phyloP scores from a whole-genome alignment of 2,888 invertebrate genomes.

The Hydrotaea diabolus region DNA sequence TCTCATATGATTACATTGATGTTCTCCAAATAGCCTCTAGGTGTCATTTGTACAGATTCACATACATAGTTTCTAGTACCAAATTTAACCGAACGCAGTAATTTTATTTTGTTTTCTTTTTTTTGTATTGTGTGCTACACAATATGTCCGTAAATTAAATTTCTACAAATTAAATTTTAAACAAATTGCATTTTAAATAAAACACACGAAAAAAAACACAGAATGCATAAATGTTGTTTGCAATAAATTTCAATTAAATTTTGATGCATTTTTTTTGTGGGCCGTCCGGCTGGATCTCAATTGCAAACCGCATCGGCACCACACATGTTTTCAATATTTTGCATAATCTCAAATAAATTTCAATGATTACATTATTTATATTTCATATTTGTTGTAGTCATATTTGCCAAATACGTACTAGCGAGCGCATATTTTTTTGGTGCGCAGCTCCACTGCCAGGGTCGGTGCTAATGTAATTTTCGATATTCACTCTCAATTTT shows the following conservation, averaged over 20 bases:
- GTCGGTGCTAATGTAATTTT: conserved; percentile 26
- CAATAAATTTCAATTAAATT: conserved; percentile 35
- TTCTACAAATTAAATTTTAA: conserved; percentile 20
- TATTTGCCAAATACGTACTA: background rate
- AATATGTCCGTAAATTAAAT: background rate
- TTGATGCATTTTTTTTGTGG: background rate
- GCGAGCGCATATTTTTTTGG: background rate
- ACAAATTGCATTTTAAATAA: conserved; percentile 12
- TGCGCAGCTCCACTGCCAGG: background rate
- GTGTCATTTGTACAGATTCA: too few relatives aligned
- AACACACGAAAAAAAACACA: background rate
- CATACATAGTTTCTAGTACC: too few relatives aligned
- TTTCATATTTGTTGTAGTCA: conserved; percentile 7
- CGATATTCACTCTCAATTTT: conserved; percentile 5
- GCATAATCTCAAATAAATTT: conserved; percentile 29
- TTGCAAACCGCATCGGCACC: conserved; percentile 15
- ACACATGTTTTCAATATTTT: conserved; percentile 11
- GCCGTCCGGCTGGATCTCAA: background rate
- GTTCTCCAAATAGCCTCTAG: too few relatives aligned
- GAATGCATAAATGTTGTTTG: conserved; percentile 25
- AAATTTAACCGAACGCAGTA: too few relatives aligned
- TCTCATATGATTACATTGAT: too few relatives aligned
- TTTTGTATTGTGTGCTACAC: too few relatives aligned
- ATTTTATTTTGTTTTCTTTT: too few relatives aligned
- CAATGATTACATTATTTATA: conserved; percentile 28